Conservation (phyloP, 2,888 invertebrate species). For the Autographa gamma region DNA sequence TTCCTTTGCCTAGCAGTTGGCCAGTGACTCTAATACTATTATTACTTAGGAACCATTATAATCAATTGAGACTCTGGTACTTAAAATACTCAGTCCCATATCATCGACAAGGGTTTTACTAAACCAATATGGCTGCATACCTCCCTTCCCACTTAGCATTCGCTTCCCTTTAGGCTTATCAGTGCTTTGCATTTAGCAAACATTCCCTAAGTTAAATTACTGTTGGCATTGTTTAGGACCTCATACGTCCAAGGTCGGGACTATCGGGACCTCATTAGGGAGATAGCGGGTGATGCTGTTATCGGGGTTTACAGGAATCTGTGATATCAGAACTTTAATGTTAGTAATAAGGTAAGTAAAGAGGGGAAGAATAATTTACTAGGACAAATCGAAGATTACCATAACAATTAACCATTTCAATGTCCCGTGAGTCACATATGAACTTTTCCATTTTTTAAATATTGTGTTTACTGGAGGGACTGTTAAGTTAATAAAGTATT, state of each 20-base stretch:
- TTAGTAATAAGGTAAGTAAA: neutral
- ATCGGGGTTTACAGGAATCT: neutral
- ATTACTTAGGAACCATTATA: no score
- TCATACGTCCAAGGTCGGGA: slow-evolving; percentile 22
- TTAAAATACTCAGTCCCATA: neutral
- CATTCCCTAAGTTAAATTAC: slow-evolving; percentile 47
- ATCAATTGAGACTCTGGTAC: no score
- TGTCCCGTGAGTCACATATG: no score
- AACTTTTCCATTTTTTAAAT: no score
- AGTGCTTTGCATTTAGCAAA: slow-evolving; percentile 40
- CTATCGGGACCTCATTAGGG: slow-evolving; percentile 24
- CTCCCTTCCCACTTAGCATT: neutral
- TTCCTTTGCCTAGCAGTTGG: no score
- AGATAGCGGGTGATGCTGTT: neutral
- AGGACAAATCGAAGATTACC: no score
- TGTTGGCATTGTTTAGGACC: slow-evolving; percentile 47
- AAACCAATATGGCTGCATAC: neutral
- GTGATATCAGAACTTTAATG: neutral
- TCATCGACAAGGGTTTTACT: neutral
- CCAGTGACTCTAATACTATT: no score
- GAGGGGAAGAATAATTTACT: neutral
- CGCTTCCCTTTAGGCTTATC: slow-evolving; percentile 35
- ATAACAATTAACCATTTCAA: no score
- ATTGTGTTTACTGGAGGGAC: no score
- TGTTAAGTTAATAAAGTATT: no score